phyloP scores from a whole-genome alignment of 2,888 invertebrate species.

The Hydraecia micacea region DNA sequence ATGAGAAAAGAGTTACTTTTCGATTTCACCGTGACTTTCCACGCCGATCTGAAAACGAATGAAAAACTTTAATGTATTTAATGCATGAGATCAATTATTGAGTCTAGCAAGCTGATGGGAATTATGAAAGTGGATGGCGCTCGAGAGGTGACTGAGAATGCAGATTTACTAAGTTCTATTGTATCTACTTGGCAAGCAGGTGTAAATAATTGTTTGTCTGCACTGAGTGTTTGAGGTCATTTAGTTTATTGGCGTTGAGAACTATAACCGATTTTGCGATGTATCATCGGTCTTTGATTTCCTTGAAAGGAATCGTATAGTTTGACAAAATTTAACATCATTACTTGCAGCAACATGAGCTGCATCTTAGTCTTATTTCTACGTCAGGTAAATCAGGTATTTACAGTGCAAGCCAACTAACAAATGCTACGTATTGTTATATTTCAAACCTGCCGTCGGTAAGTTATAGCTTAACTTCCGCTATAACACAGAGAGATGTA shows the following conservation, averaged over 20 bases:
- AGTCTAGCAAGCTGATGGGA: constrained; percentile 43
- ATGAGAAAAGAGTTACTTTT: constrained; percentile 48
- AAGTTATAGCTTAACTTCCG: constrained; percentile 12
- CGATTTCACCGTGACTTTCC: constrained; percentile 62
- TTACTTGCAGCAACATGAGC: background rate
- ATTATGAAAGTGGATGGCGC: constrained; percentile 48
- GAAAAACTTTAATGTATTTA: constrained; percentile 55
- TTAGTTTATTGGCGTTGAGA: constrained; percentile 21
- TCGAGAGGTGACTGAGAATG: constrained; percentile 30
- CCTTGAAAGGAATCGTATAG: background rate
- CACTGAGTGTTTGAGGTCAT: background rate
- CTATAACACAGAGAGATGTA: constrained; percentile 18
- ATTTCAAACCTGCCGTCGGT: background rate
- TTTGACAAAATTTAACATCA: background rate
- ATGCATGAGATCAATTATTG: constrained; percentile 56
- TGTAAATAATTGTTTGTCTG: constrained; percentile 12
- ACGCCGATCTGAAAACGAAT: constrained; percentile 52
- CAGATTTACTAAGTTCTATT: constrained; percentile 7
- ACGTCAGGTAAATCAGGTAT: background rate
- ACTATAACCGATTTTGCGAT: constrained; percentile 12
- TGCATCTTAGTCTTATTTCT: background rate
- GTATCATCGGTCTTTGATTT: constrained; percentile 8
- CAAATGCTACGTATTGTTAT: constrained; percentile 13
- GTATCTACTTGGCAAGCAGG: background rate
- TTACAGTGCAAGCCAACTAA: background rate